phyloP scores from a whole-genome alignment of 2,113 vertebrate species.

The Chlamydotis undulata region DNA sequence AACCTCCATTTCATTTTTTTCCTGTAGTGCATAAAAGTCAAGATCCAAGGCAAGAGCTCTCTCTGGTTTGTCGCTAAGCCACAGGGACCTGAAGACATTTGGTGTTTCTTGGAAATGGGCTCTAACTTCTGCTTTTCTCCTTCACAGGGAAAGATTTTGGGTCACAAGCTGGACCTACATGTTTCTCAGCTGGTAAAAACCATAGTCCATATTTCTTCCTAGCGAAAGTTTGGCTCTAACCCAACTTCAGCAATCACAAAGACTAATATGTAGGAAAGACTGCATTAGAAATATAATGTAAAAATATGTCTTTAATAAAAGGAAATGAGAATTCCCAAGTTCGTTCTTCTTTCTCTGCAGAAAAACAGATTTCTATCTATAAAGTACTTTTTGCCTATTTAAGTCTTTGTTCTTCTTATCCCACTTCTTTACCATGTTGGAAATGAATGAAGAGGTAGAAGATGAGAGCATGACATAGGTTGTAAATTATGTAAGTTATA shows the following conservation, averaged over 20 bases:
- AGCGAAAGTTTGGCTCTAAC: background rate
- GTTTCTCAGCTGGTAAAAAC: background rate
- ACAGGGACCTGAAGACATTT: background rate
- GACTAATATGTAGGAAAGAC: background rate
- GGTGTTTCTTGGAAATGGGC: background rate
- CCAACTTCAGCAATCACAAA: background rate
- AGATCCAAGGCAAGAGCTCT: background rate
- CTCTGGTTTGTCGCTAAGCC: background rate
- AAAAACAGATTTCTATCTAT: background rate
- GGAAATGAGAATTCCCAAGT: slow-evolving; percentile 25
- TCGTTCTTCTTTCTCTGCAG: slow-evolving; percentile 23
- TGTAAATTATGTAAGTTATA: background rate
- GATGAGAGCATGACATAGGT: background rate
- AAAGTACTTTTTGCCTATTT: slow-evolving; percentile 27
- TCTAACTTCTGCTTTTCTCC: background rate
- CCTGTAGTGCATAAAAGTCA: background rate
- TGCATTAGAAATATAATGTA: slow-evolving; percentile 7
- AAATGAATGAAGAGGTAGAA: slow-evolving; percentile 27
- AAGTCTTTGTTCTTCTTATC: slow-evolving; percentile 22
- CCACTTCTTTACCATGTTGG: slow-evolving; percentile 10
- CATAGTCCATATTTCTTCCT: background rate
- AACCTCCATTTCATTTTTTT: background rate
- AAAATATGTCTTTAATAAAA: slow-evolving; percentile 67
- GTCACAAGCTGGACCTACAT: background rate
- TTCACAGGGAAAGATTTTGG: background rate